Evolutionary conservation across 1,140 invertebrate species (phyloP), one percentile per base, ranked within the genome.

Genomic region (Nephotettix cincticeps): DNA sequence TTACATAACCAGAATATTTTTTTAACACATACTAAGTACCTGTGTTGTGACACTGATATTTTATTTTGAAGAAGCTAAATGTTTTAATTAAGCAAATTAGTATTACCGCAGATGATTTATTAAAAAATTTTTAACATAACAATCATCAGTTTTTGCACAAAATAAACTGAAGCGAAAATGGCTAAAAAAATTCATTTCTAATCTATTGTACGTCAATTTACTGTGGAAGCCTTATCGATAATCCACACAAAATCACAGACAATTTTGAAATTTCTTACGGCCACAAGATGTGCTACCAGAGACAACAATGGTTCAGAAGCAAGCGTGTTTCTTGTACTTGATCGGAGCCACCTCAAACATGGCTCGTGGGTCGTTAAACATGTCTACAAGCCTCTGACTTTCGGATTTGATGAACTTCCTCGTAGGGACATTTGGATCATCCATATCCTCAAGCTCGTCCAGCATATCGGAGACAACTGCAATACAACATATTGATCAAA

Each of bases 351-450:
- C 4, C 25, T 47, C 67, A 30, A 69, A 56, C 28, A 54, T 25
- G 21, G 4, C 19, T 13, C 25, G 14, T 2, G 45, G 45, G 47
- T 69, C 28, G 43, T 69, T 40, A 30, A 23, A 58, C 14, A 51
- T n/a, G 1, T 69, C 67, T 28, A 54, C 67, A 13, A 69, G 23
- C 14, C 47, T 23, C 30, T 54, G 43, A 56, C 67, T 69, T 19
- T 58, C 28, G 6, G 67, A 43, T 56, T 69, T 69, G 36, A 69
- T 69, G 27, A 54, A 36, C 45, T 30, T 56, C 25, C 45, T 28
- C 4, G 45, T 69, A 17, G 27, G 27, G 1, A 69, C 67, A n/a
- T 6, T n/a, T 28, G 67, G 67, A 30, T 69, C 67, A 4, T 69
- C 67, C 27, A 69, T 47, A 17, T 56, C 67, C 4, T 30, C 47